Evolutionary conservation across 2,888 invertebrate genomes (phyloP).

Genomic region (Furcula furcula): DNA sequence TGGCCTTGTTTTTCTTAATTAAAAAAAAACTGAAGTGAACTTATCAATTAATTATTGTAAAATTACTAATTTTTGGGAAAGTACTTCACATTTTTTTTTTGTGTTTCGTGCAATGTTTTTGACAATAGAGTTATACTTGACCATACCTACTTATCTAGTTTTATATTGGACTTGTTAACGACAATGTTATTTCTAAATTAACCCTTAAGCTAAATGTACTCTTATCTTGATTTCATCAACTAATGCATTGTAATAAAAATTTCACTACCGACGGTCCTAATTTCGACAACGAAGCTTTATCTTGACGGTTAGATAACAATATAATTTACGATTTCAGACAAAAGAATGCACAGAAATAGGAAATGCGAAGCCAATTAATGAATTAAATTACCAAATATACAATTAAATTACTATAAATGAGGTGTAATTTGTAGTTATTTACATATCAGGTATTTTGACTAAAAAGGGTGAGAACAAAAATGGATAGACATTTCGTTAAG

Average conservation of each 20-base stretch:
- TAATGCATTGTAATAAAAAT: conserved; percentile 50
- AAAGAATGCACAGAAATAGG: too few relatives aligned
- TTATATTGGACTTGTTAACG: too few relatives aligned
- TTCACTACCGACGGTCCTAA: conserved; percentile 44
- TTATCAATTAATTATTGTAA: too few relatives aligned
- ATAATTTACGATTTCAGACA: conserved; percentile 39
- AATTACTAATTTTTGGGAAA: too few relatives aligned
- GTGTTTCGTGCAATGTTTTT: too few relatives aligned
- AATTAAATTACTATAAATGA: conserved; percentile 26
- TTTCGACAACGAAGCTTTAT: conserved; percentile 44
- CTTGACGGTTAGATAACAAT: conserved; percentile 39
- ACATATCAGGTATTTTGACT: conserved; percentile 21
- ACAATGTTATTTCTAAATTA: too few relatives aligned
- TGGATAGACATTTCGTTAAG: conserved; percentile 7
- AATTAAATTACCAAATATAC: conserved; percentile 23
- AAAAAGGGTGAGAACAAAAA: conserved; percentile 24
- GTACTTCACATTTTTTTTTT: too few relatives aligned
- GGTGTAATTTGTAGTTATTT: conserved; percentile 31
- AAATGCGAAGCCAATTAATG: conserved; percentile 19
- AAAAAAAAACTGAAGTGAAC: too few relatives aligned
- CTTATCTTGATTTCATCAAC: conserved; percentile 40
- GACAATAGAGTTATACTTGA: too few relatives aligned
- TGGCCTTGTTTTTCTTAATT: too few relatives aligned
- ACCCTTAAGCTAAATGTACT: conserved; percentile 3
- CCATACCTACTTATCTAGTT: too few relatives aligned